Evolutionary conservation across 2,113 vertebrate genomes (phyloP), one percentile per base, ranked within the genome.

Genomic region (Menura novaehollandiae): DNA sequence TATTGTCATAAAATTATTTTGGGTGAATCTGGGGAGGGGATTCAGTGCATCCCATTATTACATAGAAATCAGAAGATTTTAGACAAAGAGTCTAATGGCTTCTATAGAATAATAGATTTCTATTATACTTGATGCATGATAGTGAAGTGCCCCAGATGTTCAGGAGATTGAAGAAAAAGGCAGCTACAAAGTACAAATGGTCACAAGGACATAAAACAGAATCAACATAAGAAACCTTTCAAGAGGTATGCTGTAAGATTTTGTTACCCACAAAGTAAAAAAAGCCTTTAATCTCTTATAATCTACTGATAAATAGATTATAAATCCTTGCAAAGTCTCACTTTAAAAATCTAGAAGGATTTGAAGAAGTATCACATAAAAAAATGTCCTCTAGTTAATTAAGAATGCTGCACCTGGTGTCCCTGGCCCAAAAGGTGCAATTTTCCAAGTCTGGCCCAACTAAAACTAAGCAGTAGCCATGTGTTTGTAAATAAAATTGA

Each of bases 281-380:
- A 56, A 60, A 69, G 9, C 3, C 30, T 52, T 64, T 85, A 79
- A 91, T 85, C 71, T 68, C 53, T 82, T 41, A 52, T 72, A 73
- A 85, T 72, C 66, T 82, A 24, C 73, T 91, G 85, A 76, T 46
- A 72, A 73, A 60, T 41, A 85, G 20, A 88, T 69, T 77, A 52
- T 60, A 69, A 87, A 69, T 69, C 33, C 35, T 78, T 82, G 51
- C 15, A 89, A 91, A 68, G 21, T 62, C 49, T 85, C 49, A 62
- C 41, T 55, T 91, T 53, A 69, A 91, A 95, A 95, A 82, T 53
- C 28, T n/a, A 16, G 74, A 44, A 62, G 21, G 37, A 76, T 83
- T 79, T 84, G 60, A 79, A 93, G 21, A 83, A 6, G 10, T 19
- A 75, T 37, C 33, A 51, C 1, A 6, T 33, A 14, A 85, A 79